Conservation (phyloP, 2,797 vertebrate species). For the Craterocephalus amniculus region DNA sequence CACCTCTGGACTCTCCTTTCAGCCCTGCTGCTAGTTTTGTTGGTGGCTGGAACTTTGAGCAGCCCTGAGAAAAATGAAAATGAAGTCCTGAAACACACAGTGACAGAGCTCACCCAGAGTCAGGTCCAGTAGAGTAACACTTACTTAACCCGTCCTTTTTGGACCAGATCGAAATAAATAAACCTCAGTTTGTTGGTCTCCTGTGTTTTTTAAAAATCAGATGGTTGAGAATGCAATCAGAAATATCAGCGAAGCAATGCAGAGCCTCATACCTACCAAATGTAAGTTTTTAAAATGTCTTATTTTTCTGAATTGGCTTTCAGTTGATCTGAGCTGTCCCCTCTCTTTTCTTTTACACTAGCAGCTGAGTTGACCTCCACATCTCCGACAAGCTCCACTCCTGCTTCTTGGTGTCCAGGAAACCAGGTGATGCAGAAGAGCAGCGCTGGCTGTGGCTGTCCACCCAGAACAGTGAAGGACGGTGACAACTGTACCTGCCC, state of each 20-base stretch:
- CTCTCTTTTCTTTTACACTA: not conserved
- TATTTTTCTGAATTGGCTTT: rapidly evolving
- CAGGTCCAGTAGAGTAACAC: conserved; percentile 50
- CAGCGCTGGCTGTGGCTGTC: conserved; percentile 62
- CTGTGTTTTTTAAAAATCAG: conserved; percentile 42
- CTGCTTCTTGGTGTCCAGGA: conserved; percentile 57
- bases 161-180: not conserved
- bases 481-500: conserved; percentile 72
- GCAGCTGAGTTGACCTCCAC: conserved; percentile 34
- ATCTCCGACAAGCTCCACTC: conserved; percentile 22
- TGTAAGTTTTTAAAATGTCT: conserved; percentile 43
- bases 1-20: conserved; percentile 53
- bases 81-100: conserved; percentile 59
- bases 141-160: not conserved
- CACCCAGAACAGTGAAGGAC: conserved; percentile 51
- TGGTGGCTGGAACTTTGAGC: conserved; percentile 45
- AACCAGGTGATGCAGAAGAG: conserved; percentile 61
- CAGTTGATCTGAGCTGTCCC: not conserved
- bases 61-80: conserved; percentile 56
- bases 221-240: conserved; percentile 56
- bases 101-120: conserved; percentile 27
- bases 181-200: conserved; percentile 1
- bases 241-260: conserved; percentile 49
- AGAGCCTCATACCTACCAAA: conserved; percentile 29
- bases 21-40: conserved; percentile 58